Evolutionary conservation across 2,113 vertebrate genomes (phyloP).

Genomic region (Garra rufa): DNA sequence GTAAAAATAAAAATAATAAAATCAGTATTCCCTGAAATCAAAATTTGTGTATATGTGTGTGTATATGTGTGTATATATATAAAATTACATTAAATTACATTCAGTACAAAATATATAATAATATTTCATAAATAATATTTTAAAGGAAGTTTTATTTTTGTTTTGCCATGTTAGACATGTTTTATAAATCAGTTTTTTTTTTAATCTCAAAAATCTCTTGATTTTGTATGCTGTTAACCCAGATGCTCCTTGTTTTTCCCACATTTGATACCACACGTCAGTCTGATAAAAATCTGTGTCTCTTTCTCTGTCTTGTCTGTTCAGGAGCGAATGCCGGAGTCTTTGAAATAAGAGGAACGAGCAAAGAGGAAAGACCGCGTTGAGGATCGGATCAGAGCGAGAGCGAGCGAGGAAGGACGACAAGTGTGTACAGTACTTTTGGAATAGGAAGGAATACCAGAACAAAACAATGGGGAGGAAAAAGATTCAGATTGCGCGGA

Average conservation of each 20-base stretch:
- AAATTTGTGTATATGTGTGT: too few species aligned
- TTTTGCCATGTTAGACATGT: background rate
- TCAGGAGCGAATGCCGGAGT: conserved; percentile 91
- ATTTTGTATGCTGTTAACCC: background rate
- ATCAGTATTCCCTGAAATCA: background rate
- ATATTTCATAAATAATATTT: background rate
- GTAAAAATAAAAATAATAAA: too few species aligned
- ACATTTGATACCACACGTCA: background rate
- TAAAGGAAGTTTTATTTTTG: background rate
- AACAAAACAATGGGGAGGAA: conserved; percentile 99
- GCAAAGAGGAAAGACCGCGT: conserved; percentile 75
- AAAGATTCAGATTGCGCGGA: conserved; percentile 99
- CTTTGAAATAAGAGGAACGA: conserved; percentile 92
- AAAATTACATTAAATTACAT: too few species aligned
- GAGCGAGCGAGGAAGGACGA: conserved; percentile 28
- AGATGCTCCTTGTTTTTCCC: background rate
- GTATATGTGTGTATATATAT: too few species aligned
- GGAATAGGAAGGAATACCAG: conserved; percentile 90
- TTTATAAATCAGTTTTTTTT: background rate
- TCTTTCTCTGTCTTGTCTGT: conserved; percentile 64
- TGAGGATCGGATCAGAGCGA: conserved; percentile 39
- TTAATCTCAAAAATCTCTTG: background rate
- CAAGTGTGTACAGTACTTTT: conserved; percentile 75
- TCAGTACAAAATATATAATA: too few species aligned
- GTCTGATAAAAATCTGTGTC: conserved; percentile 48